These are phyloP conservation scores for Mesembrinibis cayennensis DNA, from an alignment of 2,113 vertebrate genomes.

Conservation along the genomic window DNA sequence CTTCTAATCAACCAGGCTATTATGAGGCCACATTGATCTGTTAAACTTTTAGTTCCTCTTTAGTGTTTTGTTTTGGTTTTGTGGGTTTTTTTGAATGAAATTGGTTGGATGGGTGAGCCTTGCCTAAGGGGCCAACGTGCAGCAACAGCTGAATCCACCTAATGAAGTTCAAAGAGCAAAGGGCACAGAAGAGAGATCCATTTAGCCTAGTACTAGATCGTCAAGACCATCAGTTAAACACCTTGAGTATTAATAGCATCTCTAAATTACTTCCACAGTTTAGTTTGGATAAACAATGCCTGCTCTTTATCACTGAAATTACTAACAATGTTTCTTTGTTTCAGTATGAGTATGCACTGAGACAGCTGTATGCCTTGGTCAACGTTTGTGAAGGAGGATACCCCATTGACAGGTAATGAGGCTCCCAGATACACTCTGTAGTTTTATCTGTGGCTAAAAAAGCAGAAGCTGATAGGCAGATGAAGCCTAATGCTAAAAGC, in stretches of 20 bases:
- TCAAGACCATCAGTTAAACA: neutral
- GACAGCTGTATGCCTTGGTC: constrained; percentile 88
- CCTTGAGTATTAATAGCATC: neutral
- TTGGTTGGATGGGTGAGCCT: neutral
- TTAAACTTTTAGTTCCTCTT: neutral
- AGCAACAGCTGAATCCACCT: neutral
- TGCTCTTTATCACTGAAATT: neutral
- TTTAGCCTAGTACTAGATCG: neutral
- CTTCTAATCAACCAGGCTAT: neutral
- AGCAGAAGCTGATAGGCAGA: neutral
- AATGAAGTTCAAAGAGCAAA: neutral
- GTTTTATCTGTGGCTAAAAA: neutral
- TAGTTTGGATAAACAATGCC: neutral
- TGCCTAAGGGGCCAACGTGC: neutral
- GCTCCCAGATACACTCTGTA: neutral
- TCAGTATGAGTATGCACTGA: constrained; percentile 90
- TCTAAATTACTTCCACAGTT: neutral
- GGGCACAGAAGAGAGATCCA: neutral
- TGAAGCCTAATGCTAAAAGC: neutral
- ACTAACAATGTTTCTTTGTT: constrained; percentile 50
- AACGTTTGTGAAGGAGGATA: constrained; percentile 90
- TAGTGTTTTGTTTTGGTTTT: neutral
- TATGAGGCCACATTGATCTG: neutral
- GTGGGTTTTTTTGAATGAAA: neutral
- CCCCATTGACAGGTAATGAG: constrained; percentile 79